These are phyloP conservation scores for Micrasema longulum DNA, from an alignment of 1,140 invertebrate species.

Conservation along the genomic window DNA sequence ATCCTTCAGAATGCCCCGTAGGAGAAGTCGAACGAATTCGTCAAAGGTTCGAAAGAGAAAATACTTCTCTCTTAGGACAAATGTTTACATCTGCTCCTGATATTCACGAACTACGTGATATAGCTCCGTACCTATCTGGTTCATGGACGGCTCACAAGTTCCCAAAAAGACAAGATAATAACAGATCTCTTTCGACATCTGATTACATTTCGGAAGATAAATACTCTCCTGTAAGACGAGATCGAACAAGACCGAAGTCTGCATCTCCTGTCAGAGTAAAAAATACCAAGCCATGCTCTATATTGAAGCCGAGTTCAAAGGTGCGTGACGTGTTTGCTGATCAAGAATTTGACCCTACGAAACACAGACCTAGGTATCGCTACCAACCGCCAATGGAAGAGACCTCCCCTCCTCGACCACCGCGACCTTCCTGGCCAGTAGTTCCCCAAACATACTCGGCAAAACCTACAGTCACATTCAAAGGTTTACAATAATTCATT, in stretches of 20 bases:
- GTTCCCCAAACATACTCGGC: slow-evolving; percentile 67
- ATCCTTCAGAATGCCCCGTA: slow-evolving; percentile 69
- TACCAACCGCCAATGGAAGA: slow-evolving; percentile 75
- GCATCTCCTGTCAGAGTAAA: slow-evolving; percentile 61
- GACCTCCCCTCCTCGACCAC: slow-evolving; percentile 59
- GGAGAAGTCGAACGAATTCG: slow-evolving; percentile 78
- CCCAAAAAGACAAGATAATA: slow-evolving; percentile 75
- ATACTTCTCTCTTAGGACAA: slow-evolving; percentile 77
- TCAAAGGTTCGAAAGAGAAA: slow-evolving; percentile 75
- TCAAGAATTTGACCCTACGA: slow-evolving; percentile 79
- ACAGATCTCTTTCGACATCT: slow-evolving; percentile 65
- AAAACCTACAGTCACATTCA: slow-evolving; percentile 78
- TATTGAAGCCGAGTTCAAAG: slow-evolving; percentile 69
- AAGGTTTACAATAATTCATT: slow-evolving; percentile 70
- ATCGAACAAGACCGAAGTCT: slow-evolving; percentile 60
- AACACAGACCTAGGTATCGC: slow-evolving; percentile 80
- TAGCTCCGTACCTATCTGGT: slow-evolving; percentile 80
- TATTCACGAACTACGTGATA: slow-evolving; percentile 79
- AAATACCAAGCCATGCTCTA: slow-evolving; percentile 66
- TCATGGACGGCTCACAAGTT: slow-evolving; percentile 82
- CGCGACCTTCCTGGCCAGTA: slow-evolving; percentile 63
- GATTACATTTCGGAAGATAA: slow-evolving; percentile 49
- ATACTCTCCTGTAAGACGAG: slow-evolving; percentile 56
- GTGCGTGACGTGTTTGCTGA: slow-evolving; percentile 71
- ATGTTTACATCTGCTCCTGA: slow-evolving; percentile 87